These are phyloP conservation scores for Clarias platycephalus DNA, from an alignment of 2,797 vertebrate species.

Conservation along the genomic window DNA sequence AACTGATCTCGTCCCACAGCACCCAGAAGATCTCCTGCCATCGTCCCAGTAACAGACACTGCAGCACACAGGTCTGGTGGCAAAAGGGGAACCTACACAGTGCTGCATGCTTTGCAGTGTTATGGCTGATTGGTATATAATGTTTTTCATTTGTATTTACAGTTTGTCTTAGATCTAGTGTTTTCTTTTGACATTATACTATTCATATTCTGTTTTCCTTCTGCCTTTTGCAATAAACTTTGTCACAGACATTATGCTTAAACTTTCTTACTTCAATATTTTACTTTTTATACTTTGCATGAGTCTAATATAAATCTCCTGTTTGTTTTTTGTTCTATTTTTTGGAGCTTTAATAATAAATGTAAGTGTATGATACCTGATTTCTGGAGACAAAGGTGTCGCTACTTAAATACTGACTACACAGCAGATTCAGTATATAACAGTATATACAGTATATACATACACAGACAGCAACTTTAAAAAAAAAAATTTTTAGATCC, in stretches of 20 bases:
- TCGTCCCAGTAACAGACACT: too few relatives aligned
- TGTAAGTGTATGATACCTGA: not conserved
- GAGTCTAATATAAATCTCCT: slow-evolving; percentile 6
- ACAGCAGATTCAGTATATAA: not conserved
- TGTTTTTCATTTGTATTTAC: not conserved
- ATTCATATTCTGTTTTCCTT: slow-evolving; percentile 15
- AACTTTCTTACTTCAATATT: slow-evolving; percentile 9
- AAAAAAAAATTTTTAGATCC: slow-evolving; percentile 4
- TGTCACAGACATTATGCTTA: slow-evolving; percentile 11
- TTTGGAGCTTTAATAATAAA: not conserved
- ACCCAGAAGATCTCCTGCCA: too few relatives aligned
- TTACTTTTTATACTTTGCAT: not conserved
- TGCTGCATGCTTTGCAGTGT: not conserved
- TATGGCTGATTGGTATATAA: not conserved
- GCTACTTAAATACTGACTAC: not conserved
- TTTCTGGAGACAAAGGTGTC: not conserved
- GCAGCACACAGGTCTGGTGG: too few relatives aligned
- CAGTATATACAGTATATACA: not conserved
- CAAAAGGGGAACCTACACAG: too few relatives aligned
- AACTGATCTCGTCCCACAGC: too few relatives aligned
- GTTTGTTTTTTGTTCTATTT: not conserved
- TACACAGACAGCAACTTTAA: not conserved
- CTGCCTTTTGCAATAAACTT: slow-evolving; percentile 41
- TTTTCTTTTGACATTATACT: slow-evolving; percentile 4
- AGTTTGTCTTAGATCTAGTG: slow-evolving; percentile 6